Evolutionary conservation across 2,797 vertebrate genomes (phyloP).

Genomic region (Coilia nasus): DNA sequence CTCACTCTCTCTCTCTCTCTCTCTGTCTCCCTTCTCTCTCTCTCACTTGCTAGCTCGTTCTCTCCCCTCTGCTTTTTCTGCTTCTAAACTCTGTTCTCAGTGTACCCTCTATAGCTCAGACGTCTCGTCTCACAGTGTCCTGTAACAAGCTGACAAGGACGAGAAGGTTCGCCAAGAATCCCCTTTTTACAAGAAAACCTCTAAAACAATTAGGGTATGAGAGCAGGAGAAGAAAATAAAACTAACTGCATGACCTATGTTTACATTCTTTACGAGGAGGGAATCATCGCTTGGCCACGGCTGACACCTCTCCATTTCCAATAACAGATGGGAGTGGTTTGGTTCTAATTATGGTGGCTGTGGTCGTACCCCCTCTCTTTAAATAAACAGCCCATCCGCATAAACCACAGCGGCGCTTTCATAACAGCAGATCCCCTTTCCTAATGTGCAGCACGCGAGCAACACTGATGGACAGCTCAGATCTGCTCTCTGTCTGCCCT

Average conservation of each 20-base stretch:
- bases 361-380: constrained; percentile 64
- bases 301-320: constrained; percentile 67
- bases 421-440: constrained; percentile 60
- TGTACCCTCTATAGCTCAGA: neutral
- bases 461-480: constrained; percentile 55
- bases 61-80: neutral
- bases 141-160: neutral
- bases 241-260: constrained; percentile 43
- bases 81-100: neutral
- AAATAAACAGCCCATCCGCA: constrained; percentile 72
- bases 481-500: constrained; percentile 55
- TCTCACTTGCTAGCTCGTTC: neutral
- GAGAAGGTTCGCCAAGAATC: neutral
- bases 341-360: constrained; percentile 69
- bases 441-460: constrained; percentile 51
- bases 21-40: neutral
- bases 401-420: constrained; percentile 61
- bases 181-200: neutral
- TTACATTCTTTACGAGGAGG: constrained; percentile 53
- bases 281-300: constrained; percentile 63
- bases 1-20: neutral
- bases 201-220: neutral
- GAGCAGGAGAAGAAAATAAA: neutral
- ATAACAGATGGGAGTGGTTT: constrained; percentile 70
- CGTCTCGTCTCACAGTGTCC: neutral